Percentiles rank a stretch among this genome's conserved stretches.
phyloP scores from a whole-genome alignment of 2,797 vertebrate species.

The Mus caroli region DNA sequence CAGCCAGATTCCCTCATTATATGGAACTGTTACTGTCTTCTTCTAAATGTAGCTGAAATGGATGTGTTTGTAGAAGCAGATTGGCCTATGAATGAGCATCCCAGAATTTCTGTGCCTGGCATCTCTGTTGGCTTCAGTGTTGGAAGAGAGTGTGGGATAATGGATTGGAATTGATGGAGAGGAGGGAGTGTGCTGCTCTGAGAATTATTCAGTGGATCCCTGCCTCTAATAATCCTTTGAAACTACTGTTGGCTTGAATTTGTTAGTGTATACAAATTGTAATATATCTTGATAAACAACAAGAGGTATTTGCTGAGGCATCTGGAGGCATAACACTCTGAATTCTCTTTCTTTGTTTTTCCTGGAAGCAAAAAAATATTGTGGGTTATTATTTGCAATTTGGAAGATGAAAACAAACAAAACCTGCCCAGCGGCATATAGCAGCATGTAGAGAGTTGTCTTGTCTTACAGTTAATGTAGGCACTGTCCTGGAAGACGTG shows the following conservation, averaged over 20 bases:
- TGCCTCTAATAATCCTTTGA: slow-evolving; percentile 74
- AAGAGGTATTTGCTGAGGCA: slow-evolving; percentile 72
- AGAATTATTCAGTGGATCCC: slow-evolving; percentile 76
- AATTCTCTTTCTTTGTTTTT: slow-evolving; percentile 76
- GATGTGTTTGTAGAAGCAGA: neutral
- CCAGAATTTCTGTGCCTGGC: slow-evolving; percentile 44
- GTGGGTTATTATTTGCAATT: slow-evolving; percentile 71
- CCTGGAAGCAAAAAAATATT: slow-evolving; percentile 77
- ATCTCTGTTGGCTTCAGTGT: slow-evolving; percentile 64
- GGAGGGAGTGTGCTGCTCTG: slow-evolving; percentile 57
- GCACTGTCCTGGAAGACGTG: neutral
- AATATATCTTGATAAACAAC: slow-evolving; percentile 70
- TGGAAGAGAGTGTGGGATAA: slow-evolving; percentile 59
- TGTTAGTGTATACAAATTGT: slow-evolving; percentile 75
- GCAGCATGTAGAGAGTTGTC: slow-evolving; percentile 6
- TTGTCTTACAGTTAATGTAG: neutral
- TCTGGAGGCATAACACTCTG: slow-evolving; percentile 60
- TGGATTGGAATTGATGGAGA: slow-evolving; percentile 53
- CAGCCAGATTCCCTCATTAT: neutral
- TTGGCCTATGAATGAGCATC: slow-evolving; percentile 47
- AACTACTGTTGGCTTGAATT: slow-evolving; percentile 73
- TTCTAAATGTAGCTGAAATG: neutral
- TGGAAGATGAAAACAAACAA: slow-evolving; percentile 57
- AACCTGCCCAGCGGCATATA: neutral
- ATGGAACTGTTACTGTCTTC: neutral